Conservation (phyloP, 2,113 vertebrate species). For the Cavia porcellus region DNA sequence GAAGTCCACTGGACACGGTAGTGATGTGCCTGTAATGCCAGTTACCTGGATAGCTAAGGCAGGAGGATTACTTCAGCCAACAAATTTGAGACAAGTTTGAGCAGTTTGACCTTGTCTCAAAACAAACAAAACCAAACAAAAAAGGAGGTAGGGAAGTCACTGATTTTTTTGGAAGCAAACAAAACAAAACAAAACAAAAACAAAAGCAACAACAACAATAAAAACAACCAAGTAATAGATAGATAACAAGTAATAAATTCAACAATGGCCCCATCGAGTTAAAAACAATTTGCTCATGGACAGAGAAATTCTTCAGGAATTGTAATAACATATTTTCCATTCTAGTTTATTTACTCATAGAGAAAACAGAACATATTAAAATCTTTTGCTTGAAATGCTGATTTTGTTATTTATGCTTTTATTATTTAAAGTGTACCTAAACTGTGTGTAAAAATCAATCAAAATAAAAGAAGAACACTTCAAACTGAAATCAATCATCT, state of each 20-base stretch:
- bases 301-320: not conserved
- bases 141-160: not conserved
- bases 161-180: not conserved
- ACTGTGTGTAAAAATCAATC: conserved; percentile 1
- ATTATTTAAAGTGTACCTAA: conserved; percentile 3
- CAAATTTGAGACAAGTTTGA: not conserved
- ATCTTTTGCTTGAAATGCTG: not conserved
- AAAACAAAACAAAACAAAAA: not conserved
- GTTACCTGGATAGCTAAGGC: not conserved
- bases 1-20: too few species aligned
- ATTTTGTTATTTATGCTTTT: conserved; percentile 20
- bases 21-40: too few species aligned
- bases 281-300: not conserved
- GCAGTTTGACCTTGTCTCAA: not conserved
- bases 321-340: not conserved
- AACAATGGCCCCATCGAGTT: not conserved
- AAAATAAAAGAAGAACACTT: not conserved
- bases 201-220: too few species aligned
- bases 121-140: not conserved
- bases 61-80: not conserved
- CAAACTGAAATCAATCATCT: not conserved
- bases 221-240: not conserved
- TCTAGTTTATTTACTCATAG: conserved; percentile 3
- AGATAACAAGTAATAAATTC: not conserved
- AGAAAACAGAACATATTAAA: not conserved